Percentiles rank a stretch among this genome's conserved stretches.
These are phyloP conservation scores for Ennomos quercinarius DNA, from an alignment of 2,888 invertebrate species.

Conservation along the genomic window DNA sequence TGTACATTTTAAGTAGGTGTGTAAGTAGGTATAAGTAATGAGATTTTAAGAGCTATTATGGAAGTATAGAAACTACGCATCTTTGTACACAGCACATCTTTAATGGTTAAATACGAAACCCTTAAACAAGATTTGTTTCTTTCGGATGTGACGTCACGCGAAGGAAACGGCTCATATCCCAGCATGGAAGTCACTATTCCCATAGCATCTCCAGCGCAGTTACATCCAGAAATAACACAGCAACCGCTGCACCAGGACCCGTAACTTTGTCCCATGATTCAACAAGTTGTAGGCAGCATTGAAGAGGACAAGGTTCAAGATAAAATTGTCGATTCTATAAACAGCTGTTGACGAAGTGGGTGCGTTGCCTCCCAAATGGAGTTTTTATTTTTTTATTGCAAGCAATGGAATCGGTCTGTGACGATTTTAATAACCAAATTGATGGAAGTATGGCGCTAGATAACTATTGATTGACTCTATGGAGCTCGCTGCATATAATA, in stretches of 20 bases:
- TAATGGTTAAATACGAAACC: conserved; percentile 10
- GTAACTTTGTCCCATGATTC: conserved; percentile 21
- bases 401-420: conserved; percentile 43
- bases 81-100: background rate
- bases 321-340: conserved; percentile 67
- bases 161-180: conserved; percentile 74
- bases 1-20: too few relatives aligned
- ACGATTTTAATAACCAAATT: conserved; percentile 39
- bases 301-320: conserved; percentile 47
- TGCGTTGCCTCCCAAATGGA: conserved; percentile 60
- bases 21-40: too few relatives aligned
- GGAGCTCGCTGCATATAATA: background rate
- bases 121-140: conserved; percentile 13
- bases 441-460: conserved; percentile 36
- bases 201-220: conserved; percentile 64
- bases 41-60: too few relatives aligned
- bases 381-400: conserved; percentile 51
- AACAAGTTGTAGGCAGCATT: conserved; percentile 20
- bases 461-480: conserved; percentile 15
- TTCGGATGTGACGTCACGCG: conserved; percentile 73
- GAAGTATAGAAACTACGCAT: background rate
- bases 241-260: conserved; percentile 45
- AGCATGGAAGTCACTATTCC: conserved; percentile 72
- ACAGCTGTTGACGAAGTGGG: conserved; percentile 77
- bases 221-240: conserved; percentile 72